Conservation (phyloP, 2,797 vertebrate species). For the Anas flavirostris region DNA sequence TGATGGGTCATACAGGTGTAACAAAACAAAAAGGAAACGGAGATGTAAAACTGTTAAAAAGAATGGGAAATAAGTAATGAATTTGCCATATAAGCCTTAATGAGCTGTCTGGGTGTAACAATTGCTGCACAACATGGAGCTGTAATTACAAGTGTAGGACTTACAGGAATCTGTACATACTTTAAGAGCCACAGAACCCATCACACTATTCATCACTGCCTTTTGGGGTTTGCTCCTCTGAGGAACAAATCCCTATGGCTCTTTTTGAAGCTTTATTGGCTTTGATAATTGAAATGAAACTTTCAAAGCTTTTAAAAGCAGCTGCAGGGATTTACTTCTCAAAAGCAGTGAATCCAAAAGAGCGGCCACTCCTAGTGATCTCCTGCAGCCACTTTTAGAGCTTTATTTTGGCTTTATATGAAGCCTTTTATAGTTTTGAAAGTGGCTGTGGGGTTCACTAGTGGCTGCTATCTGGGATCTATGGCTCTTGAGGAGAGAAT, state of each 20-base stretch:
- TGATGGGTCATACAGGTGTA: background rate
- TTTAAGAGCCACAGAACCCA: constrained; percentile 59
- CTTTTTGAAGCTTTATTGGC: constrained; percentile 68
- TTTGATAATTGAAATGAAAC: constrained; percentile 71
- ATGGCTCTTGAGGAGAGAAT: constrained; percentile 56
- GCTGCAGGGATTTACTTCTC: constrained; percentile 69
- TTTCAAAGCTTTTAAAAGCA: constrained; percentile 67
- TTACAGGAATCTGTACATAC: constrained; percentile 63
- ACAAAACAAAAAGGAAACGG: background rate
- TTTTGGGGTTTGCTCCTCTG: constrained; percentile 67
- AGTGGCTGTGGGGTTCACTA: constrained; percentile 60
- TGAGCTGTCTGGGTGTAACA: constrained; percentile 44
- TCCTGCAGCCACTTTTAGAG: constrained; percentile 66
- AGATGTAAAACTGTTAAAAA: background rate
- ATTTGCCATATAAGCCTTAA: constrained; percentile 27
- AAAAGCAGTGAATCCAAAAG: constrained; percentile 65
- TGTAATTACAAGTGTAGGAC: constrained; percentile 60
- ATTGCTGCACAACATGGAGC: constrained; percentile 36
- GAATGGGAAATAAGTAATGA: constrained; percentile 24
- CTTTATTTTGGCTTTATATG: constrained; percentile 63
- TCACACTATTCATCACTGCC: constrained; percentile 61
- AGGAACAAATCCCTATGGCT: constrained; percentile 68
- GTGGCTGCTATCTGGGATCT: constrained; percentile 67
- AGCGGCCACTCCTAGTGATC: constrained; percentile 52
- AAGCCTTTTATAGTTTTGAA: constrained; percentile 60